These are phyloP conservation scores for Passerina amoena DNA, from an alignment of 2,113 vertebrate species.

Conservation along the genomic window DNA sequence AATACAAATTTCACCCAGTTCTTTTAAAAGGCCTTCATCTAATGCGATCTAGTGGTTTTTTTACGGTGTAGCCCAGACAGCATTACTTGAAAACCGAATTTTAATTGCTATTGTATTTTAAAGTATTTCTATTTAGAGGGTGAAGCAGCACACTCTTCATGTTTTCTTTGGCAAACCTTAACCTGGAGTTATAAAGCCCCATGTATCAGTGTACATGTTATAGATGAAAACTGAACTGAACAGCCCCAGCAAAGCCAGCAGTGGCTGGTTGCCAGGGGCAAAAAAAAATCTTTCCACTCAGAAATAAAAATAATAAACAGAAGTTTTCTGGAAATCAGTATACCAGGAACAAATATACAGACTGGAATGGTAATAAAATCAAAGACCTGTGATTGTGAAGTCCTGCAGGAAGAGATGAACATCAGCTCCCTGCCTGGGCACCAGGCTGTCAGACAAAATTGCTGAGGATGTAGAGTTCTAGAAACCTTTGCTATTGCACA, in stretches of 20 bases:
- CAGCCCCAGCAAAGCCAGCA: not conserved
- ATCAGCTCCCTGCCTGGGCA: not conserved
- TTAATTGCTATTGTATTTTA: not conserved
- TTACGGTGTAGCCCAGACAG: not conserved
- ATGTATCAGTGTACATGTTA: not conserved
- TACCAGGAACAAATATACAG: not conserved
- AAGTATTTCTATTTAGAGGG: not conserved
- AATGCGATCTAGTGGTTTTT: not conserved
- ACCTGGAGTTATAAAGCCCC: not conserved
- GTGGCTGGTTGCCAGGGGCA: not conserved
- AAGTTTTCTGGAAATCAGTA: not conserved
- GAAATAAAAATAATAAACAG: not conserved
- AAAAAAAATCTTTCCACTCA: not conserved
- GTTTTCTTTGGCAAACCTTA: not conserved
- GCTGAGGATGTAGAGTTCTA: not conserved
- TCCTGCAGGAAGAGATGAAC: not conserved
- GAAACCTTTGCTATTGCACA: slow-evolving; percentile 3
- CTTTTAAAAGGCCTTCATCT: not conserved
- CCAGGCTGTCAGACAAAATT: not conserved
- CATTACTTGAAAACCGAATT: not conserved
- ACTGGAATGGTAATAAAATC: not conserved
- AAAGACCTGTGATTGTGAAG: not conserved
- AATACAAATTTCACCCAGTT: not conserved
- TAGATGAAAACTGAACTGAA: not conserved
- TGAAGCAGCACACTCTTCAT: not conserved